A percentile compares a stretch with the other conserved stretches of the same genome.
Conservation (phyloP, 2,113 vertebrate species). For the Vidua macroura region DNA sequence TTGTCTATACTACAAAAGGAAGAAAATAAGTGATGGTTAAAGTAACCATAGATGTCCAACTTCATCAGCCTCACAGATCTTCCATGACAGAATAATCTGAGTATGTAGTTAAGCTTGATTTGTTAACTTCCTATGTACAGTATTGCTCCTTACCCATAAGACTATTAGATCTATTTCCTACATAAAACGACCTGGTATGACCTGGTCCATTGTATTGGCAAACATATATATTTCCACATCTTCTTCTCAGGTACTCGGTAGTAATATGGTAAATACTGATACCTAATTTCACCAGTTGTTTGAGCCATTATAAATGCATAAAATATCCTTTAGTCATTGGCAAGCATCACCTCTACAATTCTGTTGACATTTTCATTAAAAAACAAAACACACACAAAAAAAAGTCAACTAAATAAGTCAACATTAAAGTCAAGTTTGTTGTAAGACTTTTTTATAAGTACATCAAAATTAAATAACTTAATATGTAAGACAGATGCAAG, state of each 20-base stretch:
- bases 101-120: not conserved
- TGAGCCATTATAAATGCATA: not conserved
- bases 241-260: not conserved
- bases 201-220: not conserved
- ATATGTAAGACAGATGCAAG: not conserved
- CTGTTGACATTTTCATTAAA: not conserved
- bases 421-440: not conserved
- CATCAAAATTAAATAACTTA: not conserved
- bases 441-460: not conserved
- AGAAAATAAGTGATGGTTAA: not conserved
- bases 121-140: not conserved
- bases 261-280: not conserved
- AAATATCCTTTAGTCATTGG: not conserved
- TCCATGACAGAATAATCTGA: not conserved
- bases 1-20: not conserved
- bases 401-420: not conserved
- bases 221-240: not conserved
- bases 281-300: not conserved
- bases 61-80: not conserved
- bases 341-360: not conserved
- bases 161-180: not conserved
- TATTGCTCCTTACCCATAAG: not conserved
- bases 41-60: not conserved
- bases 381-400: not conserved
- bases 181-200: not conserved